Conservation (phyloP, 2,888 invertebrate genomes). For the Tetrapedia diversipes region DNA sequence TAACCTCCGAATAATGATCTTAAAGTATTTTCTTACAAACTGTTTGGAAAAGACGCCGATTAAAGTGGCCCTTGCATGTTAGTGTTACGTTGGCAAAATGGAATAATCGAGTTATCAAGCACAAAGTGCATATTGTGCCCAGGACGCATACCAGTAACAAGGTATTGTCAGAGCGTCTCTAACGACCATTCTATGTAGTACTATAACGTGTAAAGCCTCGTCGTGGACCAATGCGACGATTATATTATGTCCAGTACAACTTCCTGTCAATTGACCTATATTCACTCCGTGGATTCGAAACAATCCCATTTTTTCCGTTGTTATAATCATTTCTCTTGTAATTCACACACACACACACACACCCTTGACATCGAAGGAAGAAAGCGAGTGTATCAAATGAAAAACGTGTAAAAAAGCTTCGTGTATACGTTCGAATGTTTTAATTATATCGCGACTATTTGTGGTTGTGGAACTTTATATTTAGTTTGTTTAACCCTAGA, state of each 20-base stretch:
- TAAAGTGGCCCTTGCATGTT: slow-evolving; percentile 20
- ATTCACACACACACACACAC: too few species aligned
- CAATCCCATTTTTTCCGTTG: neutral
- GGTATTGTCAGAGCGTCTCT: slow-evolving; percentile 40
- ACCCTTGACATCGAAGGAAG: neutral
- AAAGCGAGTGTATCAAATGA: too few species aligned
- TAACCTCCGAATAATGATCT: neutral
- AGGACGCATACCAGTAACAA: slow-evolving; percentile 49
- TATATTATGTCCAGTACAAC: slow-evolving; percentile 1
- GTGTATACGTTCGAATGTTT: too few species aligned
- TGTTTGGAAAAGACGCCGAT: neutral
- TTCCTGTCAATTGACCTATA: neutral
- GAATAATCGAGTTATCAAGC: slow-evolving; percentile 51
- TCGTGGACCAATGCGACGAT: neutral
- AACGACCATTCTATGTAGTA: slow-evolving; percentile 18
- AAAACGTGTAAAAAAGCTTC: too few species aligned
- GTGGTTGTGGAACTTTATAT: too few species aligned
- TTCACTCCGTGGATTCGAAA: neutral
- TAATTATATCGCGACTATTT: too few species aligned
- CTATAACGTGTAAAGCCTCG: slow-evolving; percentile 10
- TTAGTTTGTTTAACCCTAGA: too few species aligned
- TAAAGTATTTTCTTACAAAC: neutral
- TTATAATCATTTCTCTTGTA: neutral
- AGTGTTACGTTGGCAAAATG: slow-evolving; percentile 30
- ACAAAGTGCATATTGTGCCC: slow-evolving; percentile 57